Percentiles rank a stretch among this genome's conserved stretches.
Conservation (phyloP, 2,888 invertebrate species). For the Atrina japonica region DNA sequence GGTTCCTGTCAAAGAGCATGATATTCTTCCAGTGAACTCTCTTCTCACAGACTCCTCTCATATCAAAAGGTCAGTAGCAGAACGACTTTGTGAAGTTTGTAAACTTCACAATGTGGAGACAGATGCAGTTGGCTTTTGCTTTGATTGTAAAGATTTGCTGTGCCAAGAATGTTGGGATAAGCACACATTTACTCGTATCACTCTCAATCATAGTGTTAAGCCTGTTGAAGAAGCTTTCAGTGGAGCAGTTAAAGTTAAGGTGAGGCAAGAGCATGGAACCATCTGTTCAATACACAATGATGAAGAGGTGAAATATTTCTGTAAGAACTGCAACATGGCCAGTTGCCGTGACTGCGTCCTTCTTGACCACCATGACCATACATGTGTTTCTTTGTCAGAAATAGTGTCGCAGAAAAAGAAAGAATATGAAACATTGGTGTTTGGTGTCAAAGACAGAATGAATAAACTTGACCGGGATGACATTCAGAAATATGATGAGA, state of each 20-base stretch:
- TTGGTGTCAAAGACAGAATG: constrained; percentile 29
- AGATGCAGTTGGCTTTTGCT: constrained; percentile 38
- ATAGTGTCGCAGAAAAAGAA: constrained; percentile 11
- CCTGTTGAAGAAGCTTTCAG: constrained; percentile 32
- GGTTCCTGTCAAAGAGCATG: constrained; percentile 1
- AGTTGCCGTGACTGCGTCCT: constrained; percentile 54
- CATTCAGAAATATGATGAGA: neutral
- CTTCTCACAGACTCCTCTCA: constrained; percentile 7
- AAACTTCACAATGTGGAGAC: constrained; percentile 14
- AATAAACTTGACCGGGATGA: constrained; percentile 1
- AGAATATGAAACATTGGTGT: constrained; percentile 23
- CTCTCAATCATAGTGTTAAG: constrained; percentile 52
- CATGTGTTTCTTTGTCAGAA: constrained; percentile 8
- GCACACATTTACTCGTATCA: constrained; percentile 56
- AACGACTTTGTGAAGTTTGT: constrained; percentile 35
- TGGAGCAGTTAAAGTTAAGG: neutral
- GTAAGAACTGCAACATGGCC: constrained; percentile 44
- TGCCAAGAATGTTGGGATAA: constrained; percentile 56
- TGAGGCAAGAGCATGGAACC: neutral
- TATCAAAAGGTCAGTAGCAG: neutral
- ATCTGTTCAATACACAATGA: constrained; percentile 30
- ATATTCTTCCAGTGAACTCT: constrained; percentile 5
- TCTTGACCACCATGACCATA: constrained; percentile 42
- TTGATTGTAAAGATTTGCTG: constrained; percentile 55
- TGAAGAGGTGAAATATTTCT: constrained; percentile 44